These are phyloP conservation scores for Enteromius anoplus DNA, from an alignment of 2,797 vertebrate genomes.

Conservation along the genomic window DNA sequence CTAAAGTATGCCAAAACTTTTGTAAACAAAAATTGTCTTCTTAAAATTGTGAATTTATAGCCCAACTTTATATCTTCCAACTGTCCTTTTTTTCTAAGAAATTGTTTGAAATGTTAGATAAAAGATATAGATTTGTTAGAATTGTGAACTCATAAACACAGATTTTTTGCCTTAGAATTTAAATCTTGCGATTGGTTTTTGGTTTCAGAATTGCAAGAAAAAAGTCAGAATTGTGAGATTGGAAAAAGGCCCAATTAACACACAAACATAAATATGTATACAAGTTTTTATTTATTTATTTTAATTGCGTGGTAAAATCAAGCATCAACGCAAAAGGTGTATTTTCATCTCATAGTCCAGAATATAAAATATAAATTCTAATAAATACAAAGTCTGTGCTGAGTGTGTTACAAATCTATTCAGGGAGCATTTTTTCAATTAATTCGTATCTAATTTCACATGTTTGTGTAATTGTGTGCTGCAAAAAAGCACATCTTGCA, in stretches of 20 bases:
- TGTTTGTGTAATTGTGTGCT: slow-evolving; percentile 38
- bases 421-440: background rate
- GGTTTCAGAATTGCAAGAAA: background rate
- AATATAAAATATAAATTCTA: background rate
- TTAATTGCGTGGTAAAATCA: background rate
- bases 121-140: background rate
- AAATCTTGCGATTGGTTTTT: too few species aligned
- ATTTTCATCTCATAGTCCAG: background rate
- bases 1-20: background rate
- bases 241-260: background rate
- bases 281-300: too few species aligned
- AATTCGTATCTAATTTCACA: slow-evolving; percentile 28
- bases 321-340: background rate
- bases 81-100: background rate
- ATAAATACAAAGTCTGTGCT: background rate
- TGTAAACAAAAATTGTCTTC: background rate
- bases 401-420: background rate
- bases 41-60: background rate
- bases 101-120: background rate
- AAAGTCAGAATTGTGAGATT: background rate
- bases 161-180: too few species aligned
- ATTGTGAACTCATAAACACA: background rate
- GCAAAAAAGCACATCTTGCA: slow-evolving; percentile 31
- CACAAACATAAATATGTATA: too few species aligned
- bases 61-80: background rate